Conservation (phyloP, 2,113 vertebrate species). For the Gadus chalcogrammus region DNA sequence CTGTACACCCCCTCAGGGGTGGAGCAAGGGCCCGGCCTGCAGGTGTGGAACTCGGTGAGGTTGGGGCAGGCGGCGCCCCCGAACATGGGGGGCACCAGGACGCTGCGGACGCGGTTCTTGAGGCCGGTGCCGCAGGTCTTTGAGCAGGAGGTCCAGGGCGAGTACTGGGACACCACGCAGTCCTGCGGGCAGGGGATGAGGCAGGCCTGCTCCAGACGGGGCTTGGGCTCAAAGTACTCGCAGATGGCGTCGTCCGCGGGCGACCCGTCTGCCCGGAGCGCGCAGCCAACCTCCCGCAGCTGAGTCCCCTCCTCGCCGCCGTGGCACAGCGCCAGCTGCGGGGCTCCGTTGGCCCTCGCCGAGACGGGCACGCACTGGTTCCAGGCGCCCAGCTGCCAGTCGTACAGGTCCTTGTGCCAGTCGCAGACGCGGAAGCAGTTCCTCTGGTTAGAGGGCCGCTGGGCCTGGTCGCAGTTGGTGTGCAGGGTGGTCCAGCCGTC, state of each 20-base stretch:
- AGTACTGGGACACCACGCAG: constrained; percentile 88
- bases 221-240: constrained; percentile 94
- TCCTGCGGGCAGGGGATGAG: constrained; percentile 92
- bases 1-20: constrained; percentile 82
- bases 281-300: constrained; percentile 83
- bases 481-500: constrained; percentile 95
- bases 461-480: constrained; percentile 85
- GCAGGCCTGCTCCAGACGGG: constrained; percentile 91
- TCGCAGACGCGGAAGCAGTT: constrained; percentile 94
- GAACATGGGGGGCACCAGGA: constrained; percentile 85
- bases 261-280: constrained; percentile 78
- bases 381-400: constrained; percentile 89
- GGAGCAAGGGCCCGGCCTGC: constrained; percentile 75
- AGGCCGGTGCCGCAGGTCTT: constrained; percentile 88
- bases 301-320: constrained; percentile 92
- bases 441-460: constrained; percentile 88
- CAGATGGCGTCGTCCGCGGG: constrained; percentile 89
- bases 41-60: constrained; percentile 90
- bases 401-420: constrained; percentile 94
- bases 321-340: constrained; percentile 71
- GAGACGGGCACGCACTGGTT: constrained; percentile 82
- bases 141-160: constrained; percentile 89
- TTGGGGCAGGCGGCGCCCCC: constrained; percentile 86
- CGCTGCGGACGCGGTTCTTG: constrained; percentile 83
- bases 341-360: constrained; percentile 70